These are phyloP conservation scores for Melanophora roralis DNA, from an alignment of 2,888 invertebrate species.

Conservation along the genomic window DNA sequence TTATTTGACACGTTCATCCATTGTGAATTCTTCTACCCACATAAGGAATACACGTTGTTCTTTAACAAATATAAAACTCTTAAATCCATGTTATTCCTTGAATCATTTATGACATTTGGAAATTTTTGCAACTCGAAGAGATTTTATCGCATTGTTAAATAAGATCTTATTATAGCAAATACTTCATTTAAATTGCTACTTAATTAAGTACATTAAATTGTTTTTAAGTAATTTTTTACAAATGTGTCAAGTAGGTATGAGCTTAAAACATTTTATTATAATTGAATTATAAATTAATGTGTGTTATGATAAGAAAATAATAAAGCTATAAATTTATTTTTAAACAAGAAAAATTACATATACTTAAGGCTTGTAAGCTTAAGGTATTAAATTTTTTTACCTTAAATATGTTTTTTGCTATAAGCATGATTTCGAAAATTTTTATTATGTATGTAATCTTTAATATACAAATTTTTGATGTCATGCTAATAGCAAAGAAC, in stretches of 20 bases:
- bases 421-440: no score
- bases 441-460: no score
- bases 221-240: background rate
- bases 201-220: background rate
- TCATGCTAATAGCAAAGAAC: no score
- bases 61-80: background rate
- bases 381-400: no score
- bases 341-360: background rate
- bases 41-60: background rate
- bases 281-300: background rate
- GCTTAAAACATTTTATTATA: background rate
- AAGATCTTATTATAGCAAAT: background rate
- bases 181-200: constrained; percentile 24
- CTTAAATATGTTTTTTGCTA: no score
- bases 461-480: no score
- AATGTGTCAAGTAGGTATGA: background rate
- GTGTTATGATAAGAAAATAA: background rate
- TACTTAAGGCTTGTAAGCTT: no score
- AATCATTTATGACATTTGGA: background rate
- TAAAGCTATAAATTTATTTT: background rate
- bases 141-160: constrained; percentile 22
- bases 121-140: background rate
- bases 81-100: background rate
- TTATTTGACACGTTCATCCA: background rate
- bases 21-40: background rate